Base-by-base conservation (phyloP, 2,888 invertebrate genomes). In the Actias luna region DNA sequence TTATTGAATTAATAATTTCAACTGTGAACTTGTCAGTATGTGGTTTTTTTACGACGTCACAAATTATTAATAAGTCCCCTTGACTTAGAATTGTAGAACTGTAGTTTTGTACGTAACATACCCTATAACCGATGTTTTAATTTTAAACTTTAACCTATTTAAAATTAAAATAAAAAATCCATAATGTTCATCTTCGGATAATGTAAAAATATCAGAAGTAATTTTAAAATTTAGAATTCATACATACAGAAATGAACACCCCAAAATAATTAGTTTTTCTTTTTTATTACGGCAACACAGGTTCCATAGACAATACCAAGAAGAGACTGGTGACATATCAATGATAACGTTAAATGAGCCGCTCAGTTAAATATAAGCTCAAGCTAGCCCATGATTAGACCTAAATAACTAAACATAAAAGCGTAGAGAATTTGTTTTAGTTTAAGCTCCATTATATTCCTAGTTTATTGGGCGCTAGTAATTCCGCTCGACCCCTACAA, bases 291-390 rank as follows among this genome's bases (percentile, higher is more conserved):
- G 22, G 22, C 46, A 50, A 50, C 46, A 50, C 46, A 50, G 2
- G 22, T 39, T 36, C 31, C 29, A 58, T 62, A 58, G 62, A 62
- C 62, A 62, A 58, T 18, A 22, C 36, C 0, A 29, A 29, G 29
- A 5, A 52, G 14, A 61, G 65, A 66, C 64, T 64, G n/a, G 60
- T 63, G 65, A 39, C 29, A 63, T 63, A 65, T 65, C 55, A 58
- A 66, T 69, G 67, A 69, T 29, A 65, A 65, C 59, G 55, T 55
- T n/a, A 27, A 29, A 55, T 55, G 64, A 63, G 57, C 66, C 65
- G n/a, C 76, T 76, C 75, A 65, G 77, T 79, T 79, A 79, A 71
- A 69, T 65, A 61, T 35, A 74, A 75, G 74, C 76, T 76, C 68
- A 71, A 62, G 61, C 61, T 57, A 67, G 72, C 71, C 70, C 59